Conservation (phyloP, 2,113 vertebrate genomes). For the Mormyrus lacerda region DNA sequence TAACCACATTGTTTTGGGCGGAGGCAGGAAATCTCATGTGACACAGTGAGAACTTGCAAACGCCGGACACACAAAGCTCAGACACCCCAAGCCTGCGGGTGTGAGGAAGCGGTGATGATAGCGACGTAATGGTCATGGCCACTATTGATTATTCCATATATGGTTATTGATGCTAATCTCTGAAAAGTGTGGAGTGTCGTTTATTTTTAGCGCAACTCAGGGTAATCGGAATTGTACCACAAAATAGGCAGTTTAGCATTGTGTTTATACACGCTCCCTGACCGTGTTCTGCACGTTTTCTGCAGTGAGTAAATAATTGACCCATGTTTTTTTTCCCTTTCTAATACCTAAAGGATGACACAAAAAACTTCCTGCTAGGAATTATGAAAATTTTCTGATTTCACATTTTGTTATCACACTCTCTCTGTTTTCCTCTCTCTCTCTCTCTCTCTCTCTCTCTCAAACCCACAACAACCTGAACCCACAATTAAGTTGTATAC, state of each 20-base stretch:
- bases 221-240: background rate
- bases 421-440: no score
- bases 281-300: background rate
- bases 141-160: background rate
- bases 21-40: background rate
- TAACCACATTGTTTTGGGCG: background rate
- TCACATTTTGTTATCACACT: background rate
- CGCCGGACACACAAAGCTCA: background rate
- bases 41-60: background rate
- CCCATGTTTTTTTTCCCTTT: background rate
- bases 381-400: background rate
- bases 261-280: background rate
- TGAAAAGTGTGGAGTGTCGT: background rate
- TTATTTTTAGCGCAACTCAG: background rate
- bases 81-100: background rate
- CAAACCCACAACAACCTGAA: background rate
- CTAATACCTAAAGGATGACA: background rate
- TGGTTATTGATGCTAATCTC: background rate
- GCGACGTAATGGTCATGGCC: background rate
- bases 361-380: background rate
- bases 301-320: background rate
- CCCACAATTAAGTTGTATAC: background rate
- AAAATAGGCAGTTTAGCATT: background rate
- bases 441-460: background rate
- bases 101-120: background rate